Percentiles rank a stretch among this genome's conserved stretches.
Conservation (phyloP, 2,797 vertebrate genomes). For the Muscicapa comitata region DNA sequence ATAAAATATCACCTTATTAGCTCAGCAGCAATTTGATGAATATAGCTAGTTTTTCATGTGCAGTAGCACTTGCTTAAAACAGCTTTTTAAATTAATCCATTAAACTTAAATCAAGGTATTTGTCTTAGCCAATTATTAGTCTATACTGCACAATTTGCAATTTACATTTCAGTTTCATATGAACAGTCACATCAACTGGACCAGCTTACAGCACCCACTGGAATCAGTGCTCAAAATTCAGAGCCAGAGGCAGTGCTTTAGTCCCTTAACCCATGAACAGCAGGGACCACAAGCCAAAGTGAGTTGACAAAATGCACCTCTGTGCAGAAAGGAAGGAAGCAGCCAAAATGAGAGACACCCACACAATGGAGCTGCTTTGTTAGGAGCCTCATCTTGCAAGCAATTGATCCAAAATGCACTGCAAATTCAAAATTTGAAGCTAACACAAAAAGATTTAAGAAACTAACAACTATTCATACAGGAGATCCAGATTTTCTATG, state of each 20-base stretch:
- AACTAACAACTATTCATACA: not conserved
- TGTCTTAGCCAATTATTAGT: not conserved
- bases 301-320: not conserved
- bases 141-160: not conserved
- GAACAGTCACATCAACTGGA: not conserved
- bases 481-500: not conserved
- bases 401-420: not conserved
- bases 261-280: not conserved
- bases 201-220: not conserved
- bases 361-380: not conserved
- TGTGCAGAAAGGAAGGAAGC: not conserved
- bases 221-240: not conserved
- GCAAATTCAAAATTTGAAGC: not conserved
- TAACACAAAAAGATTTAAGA: not conserved
- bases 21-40: not conserved
- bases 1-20: not conserved
- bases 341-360: not conserved
- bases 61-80: not conserved
- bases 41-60: not conserved
- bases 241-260: not conserved
- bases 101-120: not conserved
- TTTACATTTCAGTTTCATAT: not conserved
- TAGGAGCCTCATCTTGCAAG: not conserved
- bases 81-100: not conserved
- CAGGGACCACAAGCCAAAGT: not conserved